Percentiles rank a stretch among this genome's conserved stretches.
phyloP scores from a whole-genome alignment of 2,113 vertebrate species.

The Loxodonta africana region DNA sequence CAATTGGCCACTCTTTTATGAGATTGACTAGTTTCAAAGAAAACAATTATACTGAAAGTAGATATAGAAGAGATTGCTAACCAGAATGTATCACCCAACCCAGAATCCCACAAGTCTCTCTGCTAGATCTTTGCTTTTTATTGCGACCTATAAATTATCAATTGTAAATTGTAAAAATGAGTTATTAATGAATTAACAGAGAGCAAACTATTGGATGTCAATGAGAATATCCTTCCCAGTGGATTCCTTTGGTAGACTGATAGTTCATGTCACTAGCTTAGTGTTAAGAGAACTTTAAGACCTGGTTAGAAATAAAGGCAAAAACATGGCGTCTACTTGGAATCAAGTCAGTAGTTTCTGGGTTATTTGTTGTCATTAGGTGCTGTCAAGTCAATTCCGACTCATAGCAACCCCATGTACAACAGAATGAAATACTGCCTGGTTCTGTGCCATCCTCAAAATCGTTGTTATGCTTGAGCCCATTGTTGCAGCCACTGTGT shows the following conservation, averaged over 20 bases:
- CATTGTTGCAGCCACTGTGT: no score
- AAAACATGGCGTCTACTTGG: neutral
- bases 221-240: neutral
- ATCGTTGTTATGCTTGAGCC: no score
- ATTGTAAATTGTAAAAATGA: neutral
- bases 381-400: no score
- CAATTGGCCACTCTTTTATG: neutral
- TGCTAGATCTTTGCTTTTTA: conserved; percentile 32
- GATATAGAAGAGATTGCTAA: neutral
- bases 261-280: neutral
- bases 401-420: no score
- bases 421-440: no score
- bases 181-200: neutral
- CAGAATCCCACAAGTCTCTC: neutral
- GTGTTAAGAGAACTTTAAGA: neutral
- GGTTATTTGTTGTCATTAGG: neutral
- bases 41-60: neutral
- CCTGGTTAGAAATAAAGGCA: conserved; percentile 3
- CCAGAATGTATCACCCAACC: neutral
- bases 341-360: neutral
- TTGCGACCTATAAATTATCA: neutral
- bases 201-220: neutral
- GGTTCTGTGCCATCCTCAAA: no score
- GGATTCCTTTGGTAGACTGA: conserved; percentile 3
- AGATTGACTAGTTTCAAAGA: conserved; percentile 35